Conservation (phyloP, 2,797 vertebrate genomes). For the Chloroceryle amazona region DNA sequence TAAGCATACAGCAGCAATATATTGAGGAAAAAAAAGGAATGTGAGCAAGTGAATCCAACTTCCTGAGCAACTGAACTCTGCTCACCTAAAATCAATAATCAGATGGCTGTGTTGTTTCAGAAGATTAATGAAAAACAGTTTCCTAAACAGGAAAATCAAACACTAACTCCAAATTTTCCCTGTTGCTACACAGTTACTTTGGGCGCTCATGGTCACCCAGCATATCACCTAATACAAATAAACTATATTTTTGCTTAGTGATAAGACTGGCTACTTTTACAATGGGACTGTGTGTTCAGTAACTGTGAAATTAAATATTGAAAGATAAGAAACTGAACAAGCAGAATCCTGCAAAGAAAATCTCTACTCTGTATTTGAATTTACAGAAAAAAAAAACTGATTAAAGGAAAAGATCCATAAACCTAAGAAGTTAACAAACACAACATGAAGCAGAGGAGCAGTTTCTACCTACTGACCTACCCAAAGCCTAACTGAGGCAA, state of each 20-base stretch:
- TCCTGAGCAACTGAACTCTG: neutral
- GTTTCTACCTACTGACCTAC: neutral
- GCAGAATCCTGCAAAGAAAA: neutral
- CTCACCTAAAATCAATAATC: conserved; percentile 21
- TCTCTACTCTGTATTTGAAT: neutral
- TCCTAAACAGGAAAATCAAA: conserved; percentile 26
- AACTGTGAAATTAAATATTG: neutral
- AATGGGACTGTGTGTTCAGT: neutral
- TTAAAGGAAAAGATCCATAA: neutral
- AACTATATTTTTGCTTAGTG: neutral
- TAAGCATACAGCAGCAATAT: neutral
- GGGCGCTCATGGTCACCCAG: neutral
- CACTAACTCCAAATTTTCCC: neutral
- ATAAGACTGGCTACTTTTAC: neutral
- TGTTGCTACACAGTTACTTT: neutral
- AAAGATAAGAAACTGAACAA: neutral
- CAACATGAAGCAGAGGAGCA: neutral
- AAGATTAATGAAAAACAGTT: neutral
- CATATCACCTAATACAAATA: neutral
- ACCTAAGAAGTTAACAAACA: neutral
- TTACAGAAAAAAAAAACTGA: neutral
- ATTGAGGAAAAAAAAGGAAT: neutral
- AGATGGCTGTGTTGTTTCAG: neutral
- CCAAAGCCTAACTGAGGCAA: neutral
- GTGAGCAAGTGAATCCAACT: neutral